Percentiles rank a stretch among this genome's conserved stretches.
These are phyloP conservation scores for Gavialis gangeticus DNA, from an alignment of 2,113 vertebrate genomes.

Conservation along the genomic window DNA sequence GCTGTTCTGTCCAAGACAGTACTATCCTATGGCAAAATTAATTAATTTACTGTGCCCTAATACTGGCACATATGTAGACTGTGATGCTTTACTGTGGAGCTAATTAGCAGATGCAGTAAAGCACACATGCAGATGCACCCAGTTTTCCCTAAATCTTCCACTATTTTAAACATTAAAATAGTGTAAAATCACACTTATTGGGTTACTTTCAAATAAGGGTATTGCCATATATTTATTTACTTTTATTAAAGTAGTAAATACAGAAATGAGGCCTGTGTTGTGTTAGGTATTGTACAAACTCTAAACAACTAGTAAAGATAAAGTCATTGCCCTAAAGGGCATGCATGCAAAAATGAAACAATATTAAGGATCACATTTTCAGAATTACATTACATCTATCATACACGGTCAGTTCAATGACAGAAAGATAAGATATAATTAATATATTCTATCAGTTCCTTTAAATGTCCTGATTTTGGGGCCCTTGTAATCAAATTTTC, in stretches of 20 bases:
- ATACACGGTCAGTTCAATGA: not conserved
- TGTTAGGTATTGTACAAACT: not conserved
- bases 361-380: not conserved
- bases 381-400: not conserved
- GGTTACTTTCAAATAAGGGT: constrained; percentile 8
- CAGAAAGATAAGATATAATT: not conserved
- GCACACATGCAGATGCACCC: no score
- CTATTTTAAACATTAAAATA: not conserved
- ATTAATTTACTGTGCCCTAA: no score
- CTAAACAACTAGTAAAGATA: not conserved
- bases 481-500: not conserved
- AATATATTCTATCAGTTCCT: not conserved
- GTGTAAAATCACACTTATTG: not conserved
- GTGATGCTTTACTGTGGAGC: no score
- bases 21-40: no score
- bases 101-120: no score
- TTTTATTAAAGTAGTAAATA: not conserved
- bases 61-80: no score
- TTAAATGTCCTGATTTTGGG: not conserved
- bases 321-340: not conserved
- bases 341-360: not conserved
- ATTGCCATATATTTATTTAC: not conserved
- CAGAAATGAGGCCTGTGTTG: not conserved
- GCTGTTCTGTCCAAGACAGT: no score
- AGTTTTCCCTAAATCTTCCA: not conserved